Percentiles rank a stretch among this genome's conserved stretches.
Evolutionary conservation across 2,113 vertebrate species (phyloP).

Genomic region (Grus americana): DNA sequence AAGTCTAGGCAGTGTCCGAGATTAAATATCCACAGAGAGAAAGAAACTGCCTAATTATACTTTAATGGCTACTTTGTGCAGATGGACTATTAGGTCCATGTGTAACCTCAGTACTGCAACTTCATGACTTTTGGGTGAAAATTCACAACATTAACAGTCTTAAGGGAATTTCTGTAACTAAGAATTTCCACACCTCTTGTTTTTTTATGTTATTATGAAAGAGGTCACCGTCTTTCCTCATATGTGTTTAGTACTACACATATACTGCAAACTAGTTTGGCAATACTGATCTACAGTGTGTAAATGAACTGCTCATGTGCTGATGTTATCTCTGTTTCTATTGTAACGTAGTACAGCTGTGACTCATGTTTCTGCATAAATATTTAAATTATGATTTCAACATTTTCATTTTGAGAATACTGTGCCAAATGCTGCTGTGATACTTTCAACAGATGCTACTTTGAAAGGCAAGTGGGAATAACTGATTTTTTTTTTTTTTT

Average conservation of each 20-base stretch:
- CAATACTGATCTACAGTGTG: not conserved
- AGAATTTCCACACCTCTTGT: not conserved
- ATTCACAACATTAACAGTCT: not conserved
- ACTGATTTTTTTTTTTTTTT: not conserved
- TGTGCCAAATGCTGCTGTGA: not conserved
- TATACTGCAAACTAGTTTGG: not conserved
- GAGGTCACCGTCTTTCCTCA: not conserved
- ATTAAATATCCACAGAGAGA: not conserved
- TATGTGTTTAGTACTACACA: not conserved
- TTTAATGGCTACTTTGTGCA: not conserved
- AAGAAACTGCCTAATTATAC: not conserved
- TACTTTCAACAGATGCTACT: not conserved
- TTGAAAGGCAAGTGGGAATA: not conserved
- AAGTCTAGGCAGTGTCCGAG: not conserved
- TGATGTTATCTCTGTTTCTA: slow-evolving; percentile 25
- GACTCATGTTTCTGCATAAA: slow-evolving; percentile 25
- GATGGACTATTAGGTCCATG: not conserved
- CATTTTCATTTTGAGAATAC: not conserved
- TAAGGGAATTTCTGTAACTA: not conserved
- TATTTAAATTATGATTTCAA: slow-evolving; percentile 21
- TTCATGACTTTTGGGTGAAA: not conserved
- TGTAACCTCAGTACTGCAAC: not conserved
- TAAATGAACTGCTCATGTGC: not conserved
- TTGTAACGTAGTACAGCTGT: not conserved
- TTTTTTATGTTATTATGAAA: not conserved